Evolutionary conservation across 2,113 vertebrate genomes (phyloP).

Genomic region (Sceloporus tristichus): DNA sequence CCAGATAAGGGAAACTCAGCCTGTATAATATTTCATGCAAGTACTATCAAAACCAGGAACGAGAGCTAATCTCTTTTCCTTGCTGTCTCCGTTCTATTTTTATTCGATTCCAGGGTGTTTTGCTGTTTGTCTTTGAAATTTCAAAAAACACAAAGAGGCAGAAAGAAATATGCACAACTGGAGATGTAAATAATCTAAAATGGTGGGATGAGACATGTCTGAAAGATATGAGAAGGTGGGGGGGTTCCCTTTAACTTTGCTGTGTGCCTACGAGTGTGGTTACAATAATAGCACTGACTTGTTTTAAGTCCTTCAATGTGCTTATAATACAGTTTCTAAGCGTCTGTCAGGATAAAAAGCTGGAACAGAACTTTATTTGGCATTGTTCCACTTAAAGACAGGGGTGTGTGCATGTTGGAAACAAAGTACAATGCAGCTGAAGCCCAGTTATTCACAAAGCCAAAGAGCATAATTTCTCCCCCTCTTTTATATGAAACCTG

Average conservation of each 20-base stretch:
- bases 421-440: not conserved
- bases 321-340: not conserved
- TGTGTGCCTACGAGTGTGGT: not conserved
- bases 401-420: not conserved
- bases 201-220: not conserved
- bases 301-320: not conserved
- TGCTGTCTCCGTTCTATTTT: not conserved
- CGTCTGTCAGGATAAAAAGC: not conserved
- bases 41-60: not conserved
- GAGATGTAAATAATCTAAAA: not conserved
- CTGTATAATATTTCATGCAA: too few relatives aligned
- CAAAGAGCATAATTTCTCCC: not conserved
- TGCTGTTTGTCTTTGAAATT: not conserved
- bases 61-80: not conserved
- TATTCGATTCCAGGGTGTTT: not conserved
- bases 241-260: not conserved
- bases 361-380: not conserved
- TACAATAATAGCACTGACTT: not conserved
- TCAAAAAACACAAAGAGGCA: not conserved
- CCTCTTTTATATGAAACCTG: not conserved
- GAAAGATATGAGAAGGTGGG: not conserved
- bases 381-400: too few relatives aligned
- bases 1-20: too few relatives aligned
- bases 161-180: not conserved
- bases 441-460: not conserved